Evolutionary conservation across 2,113 vertebrate genomes (phyloP), one percentile per base, ranked within the genome.

Genomic region (Etheostoma spectabile): DNA sequence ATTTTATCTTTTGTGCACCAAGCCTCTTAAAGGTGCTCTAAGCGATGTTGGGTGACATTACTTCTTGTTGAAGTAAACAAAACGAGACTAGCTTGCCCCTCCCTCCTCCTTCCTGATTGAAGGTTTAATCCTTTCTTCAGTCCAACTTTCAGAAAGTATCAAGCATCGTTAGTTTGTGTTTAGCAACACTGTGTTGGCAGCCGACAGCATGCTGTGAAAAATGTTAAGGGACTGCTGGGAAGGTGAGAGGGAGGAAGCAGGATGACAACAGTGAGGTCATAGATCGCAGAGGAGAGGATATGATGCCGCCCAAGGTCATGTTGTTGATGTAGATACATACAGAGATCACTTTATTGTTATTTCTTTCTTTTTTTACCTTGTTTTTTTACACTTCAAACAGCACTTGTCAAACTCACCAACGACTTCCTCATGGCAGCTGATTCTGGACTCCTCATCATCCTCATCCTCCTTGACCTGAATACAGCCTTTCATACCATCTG

Each of bases 121-220:
- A 53, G 12, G 18, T 70, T 66, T 74, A 33, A 77, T 63, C 45
- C 38, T 42, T 19, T 60, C 46, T 48, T 42, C 5, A 2, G n/a
- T 65, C 18, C 19, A 45, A 2, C 49, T 45, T 56, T 63, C 42
- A 51, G 19, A 59, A 16, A 35, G 16, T 42, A 66, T 67, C 21
- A 72, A 45, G 48, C 55, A n/a, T 18, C 55, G 69, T 76, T 57
- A 52, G 62, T 49, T 65, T 77, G 66, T 76, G 66, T 73, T 42
- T 71, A 84, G 60, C 30, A 65, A 46, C 33, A 62, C 45, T 56
- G 57, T 56, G 57, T 59, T 80, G 46, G n/a, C 72, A 77, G 74
- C 63, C 74, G 72, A 67, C 63, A 7, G 38, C 84, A 14, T 27
- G 64, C 89, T 80, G 81, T 77, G 84, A n/a, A 80, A 72, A 90